Conservation (phyloP, 2,113 vertebrate genomes). For the Ctenodactylus gundi region DNA sequence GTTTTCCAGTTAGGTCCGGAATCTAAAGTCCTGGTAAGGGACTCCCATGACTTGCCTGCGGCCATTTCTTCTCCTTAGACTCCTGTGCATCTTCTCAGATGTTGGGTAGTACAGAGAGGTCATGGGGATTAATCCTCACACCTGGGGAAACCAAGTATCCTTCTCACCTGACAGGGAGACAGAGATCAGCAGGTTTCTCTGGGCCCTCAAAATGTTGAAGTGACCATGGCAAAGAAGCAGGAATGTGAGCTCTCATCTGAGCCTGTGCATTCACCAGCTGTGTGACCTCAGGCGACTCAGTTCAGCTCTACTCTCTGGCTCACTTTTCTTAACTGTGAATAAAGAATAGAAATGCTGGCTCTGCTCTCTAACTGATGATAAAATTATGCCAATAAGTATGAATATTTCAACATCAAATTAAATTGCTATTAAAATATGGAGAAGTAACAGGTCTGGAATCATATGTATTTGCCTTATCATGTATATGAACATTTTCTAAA, state of each 20-base stretch:
- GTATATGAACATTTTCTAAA: background rate
- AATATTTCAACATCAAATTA: background rate
- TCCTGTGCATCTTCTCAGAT: background rate
- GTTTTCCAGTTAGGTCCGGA: background rate
- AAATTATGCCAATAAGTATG: background rate
- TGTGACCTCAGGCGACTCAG: background rate
- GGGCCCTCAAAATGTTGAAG: background rate
- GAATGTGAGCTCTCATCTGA: too few relatives aligned
- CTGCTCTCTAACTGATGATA: background rate
- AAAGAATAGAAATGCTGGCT: background rate
- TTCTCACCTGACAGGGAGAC: too few relatives aligned
- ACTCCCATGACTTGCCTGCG: background rate
- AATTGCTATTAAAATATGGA: background rate
- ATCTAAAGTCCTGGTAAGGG: background rate
- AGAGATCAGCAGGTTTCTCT: background rate
- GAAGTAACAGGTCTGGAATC: background rate
- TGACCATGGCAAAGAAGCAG: background rate
- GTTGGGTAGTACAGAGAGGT: background rate
- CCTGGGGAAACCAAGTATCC: background rate
- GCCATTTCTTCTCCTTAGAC: background rate
- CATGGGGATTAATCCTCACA: too few relatives aligned
- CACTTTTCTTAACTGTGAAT: background rate
- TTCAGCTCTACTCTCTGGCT: background rate
- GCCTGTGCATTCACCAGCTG: background rate
- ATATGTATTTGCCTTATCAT: background rate